Percentiles rank a stretch among this genome's conserved stretches.
Evolutionary conservation across 2,797 vertebrate genomes (phyloP).

Genomic region (Hephaestus fuliginosus): DNA sequence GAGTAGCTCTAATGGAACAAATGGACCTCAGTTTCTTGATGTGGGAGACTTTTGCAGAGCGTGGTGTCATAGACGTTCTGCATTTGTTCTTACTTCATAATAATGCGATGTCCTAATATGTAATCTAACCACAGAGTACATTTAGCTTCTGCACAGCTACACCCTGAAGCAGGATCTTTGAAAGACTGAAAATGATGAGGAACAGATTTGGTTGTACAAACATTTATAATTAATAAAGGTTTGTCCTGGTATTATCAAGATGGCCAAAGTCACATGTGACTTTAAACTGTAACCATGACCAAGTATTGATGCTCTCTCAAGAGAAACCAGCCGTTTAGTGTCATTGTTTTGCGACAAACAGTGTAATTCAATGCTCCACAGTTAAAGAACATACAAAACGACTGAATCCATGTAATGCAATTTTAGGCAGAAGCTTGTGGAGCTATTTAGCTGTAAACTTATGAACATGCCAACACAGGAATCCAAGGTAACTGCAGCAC

Average conservation of each 20-base stretch:
- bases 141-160: background rate
- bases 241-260: background rate
- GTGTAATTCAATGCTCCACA: background rate
- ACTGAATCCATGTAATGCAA: conserved; percentile 9
- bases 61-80: background rate
- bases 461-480: background rate
- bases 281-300: background rate
- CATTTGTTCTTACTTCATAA: background rate
- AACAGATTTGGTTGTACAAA: background rate
- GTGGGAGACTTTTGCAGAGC: background rate
- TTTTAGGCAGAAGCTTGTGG: background rate
- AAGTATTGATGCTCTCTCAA: background rate
- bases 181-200: background rate
- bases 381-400: background rate
- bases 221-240: background rate
- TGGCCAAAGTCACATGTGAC: background rate
- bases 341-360: background rate
- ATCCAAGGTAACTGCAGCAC: background rate
- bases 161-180: background rate
- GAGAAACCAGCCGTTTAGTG: background rate
- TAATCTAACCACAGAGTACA: background rate
- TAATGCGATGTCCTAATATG: background rate
- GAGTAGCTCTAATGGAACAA: background rate
- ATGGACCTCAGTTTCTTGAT: background rate
- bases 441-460: background rate